A percentile compares a stretch with the other conserved stretches of the same genome.
phyloP scores from a whole-genome alignment of 2,888 invertebrate genomes.

The Protonemura montana region DNA sequence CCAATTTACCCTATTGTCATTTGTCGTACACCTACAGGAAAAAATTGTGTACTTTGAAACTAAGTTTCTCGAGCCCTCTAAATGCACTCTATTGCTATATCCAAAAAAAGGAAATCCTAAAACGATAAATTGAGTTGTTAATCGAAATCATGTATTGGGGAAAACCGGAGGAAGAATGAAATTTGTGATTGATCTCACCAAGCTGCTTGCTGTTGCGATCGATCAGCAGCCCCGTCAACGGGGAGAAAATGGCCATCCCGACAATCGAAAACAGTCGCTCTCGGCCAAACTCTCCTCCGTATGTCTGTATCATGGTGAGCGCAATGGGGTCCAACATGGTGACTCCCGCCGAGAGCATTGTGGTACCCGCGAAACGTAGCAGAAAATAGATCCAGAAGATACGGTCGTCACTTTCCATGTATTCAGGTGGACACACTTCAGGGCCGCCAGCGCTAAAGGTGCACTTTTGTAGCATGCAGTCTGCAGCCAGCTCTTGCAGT shows the following conservation, averaged over 20 bases:
- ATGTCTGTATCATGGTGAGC: constrained; percentile 83
- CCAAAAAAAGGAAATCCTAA: too few species aligned
- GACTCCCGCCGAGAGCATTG: constrained; percentile 84
- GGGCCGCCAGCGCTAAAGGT: constrained; percentile 77
- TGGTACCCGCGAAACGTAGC: constrained; percentile 79
- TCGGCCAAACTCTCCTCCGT: constrained; percentile 82
- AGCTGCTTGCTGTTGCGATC: constrained; percentile 69
- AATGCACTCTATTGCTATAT: too few species aligned
- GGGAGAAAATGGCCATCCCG: constrained; percentile 84
- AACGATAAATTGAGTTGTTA: too few species aligned
- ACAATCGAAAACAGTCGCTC: constrained; percentile 82
- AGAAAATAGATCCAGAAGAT: constrained; percentile 86
- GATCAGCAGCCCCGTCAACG: constrained; percentile 79
- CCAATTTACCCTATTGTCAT: too few species aligned
- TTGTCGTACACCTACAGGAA: too few species aligned
- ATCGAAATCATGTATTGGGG: too few species aligned
- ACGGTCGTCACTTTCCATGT: constrained; percentile 77
- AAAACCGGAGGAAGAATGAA: too few species aligned
- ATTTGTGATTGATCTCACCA: too few species aligned
- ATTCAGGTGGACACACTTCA: constrained; percentile 80
- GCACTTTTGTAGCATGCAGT: constrained; percentile 81
- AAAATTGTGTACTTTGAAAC: too few species aligned
- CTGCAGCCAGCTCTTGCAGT: constrained; percentile 69
- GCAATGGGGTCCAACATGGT: constrained; percentile 90
- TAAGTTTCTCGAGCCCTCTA: too few species aligned